Percentiles rank a stretch among this genome's conserved stretches.
Evolutionary conservation across 2,113 vertebrate genomes (phyloP).

Genomic region (Aythya baeri): DNA sequence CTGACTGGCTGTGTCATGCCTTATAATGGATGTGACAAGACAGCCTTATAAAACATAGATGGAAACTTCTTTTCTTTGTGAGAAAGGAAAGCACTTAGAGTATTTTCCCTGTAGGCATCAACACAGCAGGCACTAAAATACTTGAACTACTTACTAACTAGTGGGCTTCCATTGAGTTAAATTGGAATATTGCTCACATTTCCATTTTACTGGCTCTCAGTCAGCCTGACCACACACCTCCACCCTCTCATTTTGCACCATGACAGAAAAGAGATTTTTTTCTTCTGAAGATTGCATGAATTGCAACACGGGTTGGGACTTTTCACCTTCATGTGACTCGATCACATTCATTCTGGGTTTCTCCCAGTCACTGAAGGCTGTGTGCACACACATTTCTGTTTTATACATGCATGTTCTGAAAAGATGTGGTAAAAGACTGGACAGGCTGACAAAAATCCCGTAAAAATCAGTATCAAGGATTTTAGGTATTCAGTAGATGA

Average conservation of each 20-base stretch:
- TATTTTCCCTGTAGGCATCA: slow-evolving; percentile 55
- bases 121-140: slow-evolving; percentile 41
- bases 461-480: neutral
- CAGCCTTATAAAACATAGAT: slow-evolving; percentile 48
- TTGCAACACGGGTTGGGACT: neutral
- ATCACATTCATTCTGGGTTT: neutral
- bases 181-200: neutral
- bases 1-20: neutral
- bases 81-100: slow-evolving; percentile 50
- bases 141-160: slow-evolving; percentile 29
- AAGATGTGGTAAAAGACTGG: neutral
- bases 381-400: neutral
- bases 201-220: neutral
- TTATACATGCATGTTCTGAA: neutral
- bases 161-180: slow-evolving; percentile 1
- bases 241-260: neutral
- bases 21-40: slow-evolving; percentile 40
- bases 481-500: neutral
- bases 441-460: neutral
- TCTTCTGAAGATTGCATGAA: neutral
- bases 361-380: neutral
- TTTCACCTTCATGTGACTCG: neutral
- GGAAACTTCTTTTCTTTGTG: slow-evolving; percentile 18
- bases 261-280: neutral
- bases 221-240: neutral